phyloP scores from a whole-genome alignment of 2,797 vertebrate species.

The Babyrousa celebensis region DNA sequence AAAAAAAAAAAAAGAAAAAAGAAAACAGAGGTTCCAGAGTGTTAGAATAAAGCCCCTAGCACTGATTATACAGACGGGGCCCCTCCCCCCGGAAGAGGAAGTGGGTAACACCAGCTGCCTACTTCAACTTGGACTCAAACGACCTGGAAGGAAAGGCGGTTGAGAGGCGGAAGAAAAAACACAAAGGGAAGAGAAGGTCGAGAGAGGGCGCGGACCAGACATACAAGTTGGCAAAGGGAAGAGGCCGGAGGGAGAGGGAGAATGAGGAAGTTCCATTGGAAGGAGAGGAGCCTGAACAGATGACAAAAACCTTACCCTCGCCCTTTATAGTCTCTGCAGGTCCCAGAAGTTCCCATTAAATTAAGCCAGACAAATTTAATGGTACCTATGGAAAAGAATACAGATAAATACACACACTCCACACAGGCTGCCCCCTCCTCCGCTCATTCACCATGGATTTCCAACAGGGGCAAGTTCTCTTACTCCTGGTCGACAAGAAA shows the following conservation, averaged over 20 bases:
- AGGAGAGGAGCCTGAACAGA: slow-evolving; percentile 94
- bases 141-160: slow-evolving; percentile 99
- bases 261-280: slow-evolving; percentile 89
- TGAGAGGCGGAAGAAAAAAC: slow-evolving; percentile 94
- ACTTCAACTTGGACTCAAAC: slow-evolving; percentile 95
- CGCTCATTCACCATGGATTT: slow-evolving; percentile 70
- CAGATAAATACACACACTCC: slow-evolving; percentile 96
- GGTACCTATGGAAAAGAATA: slow-evolving; percentile 98
- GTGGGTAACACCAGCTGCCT: slow-evolving; percentile 94
- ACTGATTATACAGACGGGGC: slow-evolving; percentile 90
- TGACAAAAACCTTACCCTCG: slow-evolving; percentile 99
- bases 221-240: slow-evolving; percentile 91
- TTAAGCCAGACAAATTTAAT: slow-evolving; percentile 99
- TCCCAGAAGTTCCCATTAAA: slow-evolving; percentile 98
- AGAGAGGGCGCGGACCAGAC: slow-evolving; percentile 93
- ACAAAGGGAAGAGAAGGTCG: slow-evolving; percentile 89
- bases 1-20: slow-evolving; percentile 90
- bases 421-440: slow-evolving; percentile 86
- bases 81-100: slow-evolving; percentile 83
- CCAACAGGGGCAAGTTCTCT: slow-evolving; percentile 79
- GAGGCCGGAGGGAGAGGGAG: slow-evolving; percentile 90
- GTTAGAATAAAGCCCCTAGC: slow-evolving; percentile 97
- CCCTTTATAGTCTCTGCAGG: slow-evolving; percentile 95
- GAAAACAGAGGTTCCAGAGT: slow-evolving; percentile 97
- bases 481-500: slow-evolving; percentile 79